phyloP scores from a whole-genome alignment of 2,888 invertebrate genomes.

The Amphipyra tragopoginis region DNA sequence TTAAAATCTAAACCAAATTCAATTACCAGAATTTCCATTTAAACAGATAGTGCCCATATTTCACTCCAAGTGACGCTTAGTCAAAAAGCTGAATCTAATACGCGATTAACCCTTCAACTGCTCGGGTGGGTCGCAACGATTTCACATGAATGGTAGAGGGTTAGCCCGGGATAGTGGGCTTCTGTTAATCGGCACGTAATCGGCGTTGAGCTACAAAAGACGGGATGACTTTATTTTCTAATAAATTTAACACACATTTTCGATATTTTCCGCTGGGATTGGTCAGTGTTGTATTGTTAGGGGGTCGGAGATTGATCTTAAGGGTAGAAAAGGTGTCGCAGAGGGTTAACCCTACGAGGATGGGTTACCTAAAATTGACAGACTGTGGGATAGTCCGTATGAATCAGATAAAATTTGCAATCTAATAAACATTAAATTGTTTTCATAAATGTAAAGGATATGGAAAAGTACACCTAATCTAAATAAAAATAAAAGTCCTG shows the following conservation, averaged over 20 bases:
- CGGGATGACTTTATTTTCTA: conserved; percentile 66
- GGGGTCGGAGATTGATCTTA: no score
- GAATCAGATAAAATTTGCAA: no score
- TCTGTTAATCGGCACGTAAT: conserved; percentile 60
- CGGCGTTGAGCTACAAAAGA: conserved; percentile 62
- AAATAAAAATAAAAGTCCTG: no score
- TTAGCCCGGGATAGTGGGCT: conserved; percentile 50
- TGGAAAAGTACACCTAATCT: no score
- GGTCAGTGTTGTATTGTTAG: not conserved
- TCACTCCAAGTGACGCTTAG: conserved; percentile 61
- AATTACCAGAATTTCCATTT: conserved; percentile 42
- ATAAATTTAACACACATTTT: conserved; percentile 64
- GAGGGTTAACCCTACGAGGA: no score
- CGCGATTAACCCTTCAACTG: conserved; percentile 66
- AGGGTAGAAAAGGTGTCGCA: no score
- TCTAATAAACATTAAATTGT: no score
- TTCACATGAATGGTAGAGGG: conserved; percentile 62
- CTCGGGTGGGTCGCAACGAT: conserved; percentile 65
- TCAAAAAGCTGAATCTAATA: conserved; percentile 65
- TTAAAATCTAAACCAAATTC: conserved; percentile 13
- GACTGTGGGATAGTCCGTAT: no score
- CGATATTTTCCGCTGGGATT: conserved; percentile 30
- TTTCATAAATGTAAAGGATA: no score
- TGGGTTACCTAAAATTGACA: no score
- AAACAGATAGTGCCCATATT: conserved; percentile 43